Evolutionary conservation across 2,113 vertebrate genomes (phyloP), one percentile per base, ranked within the genome.

Genomic region (Baryphthengus martii): DNA sequence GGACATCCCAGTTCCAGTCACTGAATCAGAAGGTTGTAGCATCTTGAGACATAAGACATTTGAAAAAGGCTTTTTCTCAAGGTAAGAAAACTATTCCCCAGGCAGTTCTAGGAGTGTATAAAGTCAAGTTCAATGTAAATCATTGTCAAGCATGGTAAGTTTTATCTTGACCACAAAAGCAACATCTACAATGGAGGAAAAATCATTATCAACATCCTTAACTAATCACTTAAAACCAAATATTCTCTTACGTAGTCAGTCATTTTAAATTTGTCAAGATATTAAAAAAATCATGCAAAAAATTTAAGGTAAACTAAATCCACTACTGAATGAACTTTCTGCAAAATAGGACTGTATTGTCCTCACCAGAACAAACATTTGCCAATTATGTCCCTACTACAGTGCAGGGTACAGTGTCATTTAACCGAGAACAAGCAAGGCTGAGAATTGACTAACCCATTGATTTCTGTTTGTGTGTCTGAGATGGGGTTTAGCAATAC

Each of bases 371-470:
- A 18, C n/a, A 79, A 91, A n/a, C 3, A 26, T 40, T 67, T 88
- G 11, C 42, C 31, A 44, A 16, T n/a, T 65, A 49, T 14, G 76
- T 5, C 58, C 28, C 45, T 50, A 35, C 28, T 35, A 33, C n/a
- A 91, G 42, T 0, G 1, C 62, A 74, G 53, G 45, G n/a, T 77
- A 70, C n/a, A 47, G 13, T 21, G 79, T 35, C 95, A 91, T 89
- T 90, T 88, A 62, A 44, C 49, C 78, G 59, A 66, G 66, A 91
- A 28, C 15, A 82, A 68, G 50, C 12, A 5, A 80, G n/a, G 35
- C 92, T 93, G 14, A 82, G 70, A 91, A 97, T 76, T 78, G 92
- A 97, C 71, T 66, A 67, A 82, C 9, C 13, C 50, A 95, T 75
- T 86, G 84, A 92, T 92, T 92, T 56, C 49, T 83, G 44, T 35